A percentile compares a stretch with the other conserved stretches of the same genome.
These are phyloP conservation scores for Merops nubicus DNA, from an alignment of 2,113 vertebrate genomes.

Conservation along the genomic window DNA sequence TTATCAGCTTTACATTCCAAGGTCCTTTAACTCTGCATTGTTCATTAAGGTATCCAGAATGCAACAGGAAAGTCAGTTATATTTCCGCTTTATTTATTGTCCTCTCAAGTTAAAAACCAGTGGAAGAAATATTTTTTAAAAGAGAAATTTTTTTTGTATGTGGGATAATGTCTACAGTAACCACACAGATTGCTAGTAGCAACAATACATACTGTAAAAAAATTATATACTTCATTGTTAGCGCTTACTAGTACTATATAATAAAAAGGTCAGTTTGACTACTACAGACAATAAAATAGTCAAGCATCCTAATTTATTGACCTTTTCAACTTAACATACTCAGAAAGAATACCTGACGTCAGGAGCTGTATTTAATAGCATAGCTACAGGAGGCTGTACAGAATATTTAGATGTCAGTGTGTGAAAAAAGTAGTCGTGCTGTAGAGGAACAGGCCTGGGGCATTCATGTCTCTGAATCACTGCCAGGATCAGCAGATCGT, in stretches of 20 bases:
- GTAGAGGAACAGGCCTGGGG: constrained; percentile 67
- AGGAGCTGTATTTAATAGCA: constrained; percentile 13
- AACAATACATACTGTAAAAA: not conserved
- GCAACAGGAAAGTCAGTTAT: not conserved
- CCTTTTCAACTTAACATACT: constrained; percentile 28
- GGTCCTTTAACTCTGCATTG: not conserved
- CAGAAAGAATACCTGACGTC: constrained; percentile 31
- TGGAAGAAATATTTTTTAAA: not conserved
- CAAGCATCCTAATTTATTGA: constrained; percentile 35
- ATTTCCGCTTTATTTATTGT: not conserved
- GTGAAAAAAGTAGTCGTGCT: constrained; percentile 33
- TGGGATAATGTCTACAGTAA: not conserved
- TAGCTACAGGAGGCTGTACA: constrained; percentile 44
- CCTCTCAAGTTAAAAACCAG: not conserved
- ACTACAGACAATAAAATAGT: not conserved
- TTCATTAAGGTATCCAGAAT: not conserved
- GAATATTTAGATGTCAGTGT: constrained; percentile 57
- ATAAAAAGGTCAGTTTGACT: not conserved
- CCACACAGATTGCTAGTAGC: not conserved
- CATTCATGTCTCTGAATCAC: constrained; percentile 70
- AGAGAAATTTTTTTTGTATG: not conserved
- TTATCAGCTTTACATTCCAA: not conserved
- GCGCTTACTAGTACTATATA: not conserved
- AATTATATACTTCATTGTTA: not conserved
- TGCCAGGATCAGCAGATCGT: constrained; percentile 63